Base-by-base conservation (phyloP, 1,140 invertebrate genomes). In the Drosophila pallidifrons region DNA sequence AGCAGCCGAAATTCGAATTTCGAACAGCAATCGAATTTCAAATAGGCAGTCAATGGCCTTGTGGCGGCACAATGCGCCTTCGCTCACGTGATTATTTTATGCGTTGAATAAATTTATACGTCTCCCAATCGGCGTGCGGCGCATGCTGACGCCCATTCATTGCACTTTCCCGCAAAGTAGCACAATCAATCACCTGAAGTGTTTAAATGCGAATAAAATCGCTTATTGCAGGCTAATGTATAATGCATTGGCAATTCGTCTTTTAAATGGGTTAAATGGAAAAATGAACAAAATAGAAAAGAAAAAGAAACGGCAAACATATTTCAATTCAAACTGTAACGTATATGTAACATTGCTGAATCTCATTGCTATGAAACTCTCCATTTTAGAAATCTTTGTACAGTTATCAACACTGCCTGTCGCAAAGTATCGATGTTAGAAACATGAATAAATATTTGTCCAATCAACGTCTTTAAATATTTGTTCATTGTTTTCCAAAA, bases 11-110 rank as follows among this genome's bases (percentile, higher is more conserved):
- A 65, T 71, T 52, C 59, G 60, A 49, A 66, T 55, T 64, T 52
- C 67, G 68, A 43, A 66, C 61, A 55, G 47, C 64, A 72, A 73
- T 76, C 63, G 69, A 69, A 76, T 76, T 66, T 72, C 61, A 76
- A 76, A 72, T 72, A 73, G 38, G 16, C 41, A 13, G 15, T 52
- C 15, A 25, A 41, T 66, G 60, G 61, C 74, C 74, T 72, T 76
- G 68, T 6, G 32, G 41, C 55, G 32, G 55, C 32, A 32, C 74
- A 66, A 47, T 77, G 57, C 57, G 64, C 52, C 57, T 63, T 45
- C 51, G 11, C 35, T 49, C 75, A 74, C 63, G 75, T 73, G 75
- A 74, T 51, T 57, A 67, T 46, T 63, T 77, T 67, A 57, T 51
- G 43, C 47, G 47, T 6, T 60, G 60, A 38, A 72, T 47, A 66